Conservation (phyloP, 37 sponge, comb jelly and placozoan genomes). For the Dysidea cf. avara region DNA sequence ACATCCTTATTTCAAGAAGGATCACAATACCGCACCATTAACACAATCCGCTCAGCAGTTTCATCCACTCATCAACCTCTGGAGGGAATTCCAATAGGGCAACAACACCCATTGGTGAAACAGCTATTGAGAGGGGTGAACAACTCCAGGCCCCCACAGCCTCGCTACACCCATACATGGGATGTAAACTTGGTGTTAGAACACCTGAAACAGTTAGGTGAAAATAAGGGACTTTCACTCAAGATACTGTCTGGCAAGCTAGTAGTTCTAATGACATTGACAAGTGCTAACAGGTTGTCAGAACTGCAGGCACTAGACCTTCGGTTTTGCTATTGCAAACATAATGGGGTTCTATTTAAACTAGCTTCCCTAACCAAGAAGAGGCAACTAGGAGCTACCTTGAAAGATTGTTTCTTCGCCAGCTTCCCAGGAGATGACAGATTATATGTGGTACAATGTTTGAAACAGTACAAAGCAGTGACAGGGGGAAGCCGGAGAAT, state of each 20-base stretch:
- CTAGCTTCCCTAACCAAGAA: too few species aligned
- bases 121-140: slow-evolving; percentile 18
- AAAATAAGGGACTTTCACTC: too few species aligned
- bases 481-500: too few species aligned
- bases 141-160: slow-evolving; percentile 15
- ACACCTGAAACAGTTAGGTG: too few species aligned
- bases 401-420: too few species aligned
- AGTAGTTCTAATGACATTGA: slow-evolving; percentile 9
- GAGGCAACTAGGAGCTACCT: too few species aligned
- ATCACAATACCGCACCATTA: slow-evolving; percentile 1
- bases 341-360: too few species aligned
- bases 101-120: slow-evolving; percentile 25
- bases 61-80: slow-evolving; percentile 17
- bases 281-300: slow-evolving; percentile 16
- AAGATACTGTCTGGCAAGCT: background rate
- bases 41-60: slow-evolving; percentile 4
- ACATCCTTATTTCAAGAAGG: slow-evolving; percentile 9
- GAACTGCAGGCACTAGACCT: slow-evolving; percentile 3
- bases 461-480: too few species aligned
- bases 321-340: too few species aligned
- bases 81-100: slow-evolving; percentile 14
- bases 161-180: slow-evolving; percentile 16
- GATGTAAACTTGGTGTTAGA: slow-evolving; percentile 2
- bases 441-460: too few species aligned
- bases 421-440: too few species aligned